Evolutionary conservation across 2,797 vertebrate genomes (phyloP).

Genomic region (Propithecus perrieri): DNA sequence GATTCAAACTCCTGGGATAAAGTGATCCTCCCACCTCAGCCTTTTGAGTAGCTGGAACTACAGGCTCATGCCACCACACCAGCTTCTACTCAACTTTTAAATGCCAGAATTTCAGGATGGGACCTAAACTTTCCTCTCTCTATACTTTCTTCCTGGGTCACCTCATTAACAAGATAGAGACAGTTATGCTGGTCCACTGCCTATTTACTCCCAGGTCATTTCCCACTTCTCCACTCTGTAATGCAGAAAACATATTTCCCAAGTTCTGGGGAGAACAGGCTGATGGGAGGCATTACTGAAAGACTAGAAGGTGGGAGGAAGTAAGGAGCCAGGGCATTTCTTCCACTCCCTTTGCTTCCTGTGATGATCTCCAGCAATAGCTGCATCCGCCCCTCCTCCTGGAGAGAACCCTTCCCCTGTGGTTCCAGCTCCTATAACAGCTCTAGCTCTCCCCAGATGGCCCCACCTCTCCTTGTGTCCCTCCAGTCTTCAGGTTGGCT

Average conservation of each 20-base stretch:
- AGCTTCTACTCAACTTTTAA: neutral
- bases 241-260: neutral
- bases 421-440: neutral
- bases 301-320: neutral
- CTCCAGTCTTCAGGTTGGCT: neutral
- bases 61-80: no score
- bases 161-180: neutral
- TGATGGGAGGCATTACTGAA: neutral
- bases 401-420: neutral
- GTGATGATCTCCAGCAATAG: neutral
- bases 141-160: neutral
- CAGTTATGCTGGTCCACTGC: neutral
- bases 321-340: neutral
- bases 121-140: neutral
- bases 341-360: neutral
- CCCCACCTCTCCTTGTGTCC: neutral
- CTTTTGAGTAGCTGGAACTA: no score
- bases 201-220: neutral
- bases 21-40: no score
- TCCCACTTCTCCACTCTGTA: neutral
- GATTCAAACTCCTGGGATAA: no score
- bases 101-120: neutral
- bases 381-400: neutral
- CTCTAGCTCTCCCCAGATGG: neutral
- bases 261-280: neutral